A percentile compares a stretch with the other conserved stretches of the same genome.
Conservation (phyloP, 2,113 vertebrate species). For the Petroica traversi region DNA sequence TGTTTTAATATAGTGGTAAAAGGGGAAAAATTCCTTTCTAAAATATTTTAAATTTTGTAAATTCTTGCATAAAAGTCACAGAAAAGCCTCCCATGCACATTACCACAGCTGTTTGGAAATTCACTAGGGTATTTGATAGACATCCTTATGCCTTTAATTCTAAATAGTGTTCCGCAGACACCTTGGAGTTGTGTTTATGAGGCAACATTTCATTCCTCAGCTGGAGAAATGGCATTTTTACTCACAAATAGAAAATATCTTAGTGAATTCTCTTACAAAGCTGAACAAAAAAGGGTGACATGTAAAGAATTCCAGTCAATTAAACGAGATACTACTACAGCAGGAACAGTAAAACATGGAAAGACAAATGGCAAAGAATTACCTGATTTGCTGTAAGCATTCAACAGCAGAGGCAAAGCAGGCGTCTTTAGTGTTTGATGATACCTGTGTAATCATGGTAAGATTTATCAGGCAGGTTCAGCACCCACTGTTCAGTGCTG, state of each 20-base stretch:
- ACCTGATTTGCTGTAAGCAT: conserved; percentile 98
- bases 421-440: conserved; percentile 86
- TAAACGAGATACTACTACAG: not conserved
- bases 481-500: not conserved
- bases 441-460: conserved; percentile 74
- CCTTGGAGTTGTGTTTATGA: not conserved
- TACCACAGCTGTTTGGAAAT: not conserved
- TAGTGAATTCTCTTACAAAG: not conserved
- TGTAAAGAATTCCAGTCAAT: not conserved
- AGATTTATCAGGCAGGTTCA: not conserved
- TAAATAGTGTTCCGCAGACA: not conserved
- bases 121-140: not conserved
- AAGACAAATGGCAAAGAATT: not conserved
- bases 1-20: not conserved
- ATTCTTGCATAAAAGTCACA: not conserved
- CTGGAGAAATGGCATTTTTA: not conserved
- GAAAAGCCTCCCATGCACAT: not conserved
- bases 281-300: not conserved
- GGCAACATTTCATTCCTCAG: not conserved
- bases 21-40: not conserved
- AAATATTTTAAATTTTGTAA: not conserved
- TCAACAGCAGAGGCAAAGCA: conserved; percentile 96
- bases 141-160: not conserved
- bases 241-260: not conserved
- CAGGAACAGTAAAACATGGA: not conserved